phyloP scores from a whole-genome alignment of 1,140 invertebrate species.

The Oedothorax gibbosus region DNA sequence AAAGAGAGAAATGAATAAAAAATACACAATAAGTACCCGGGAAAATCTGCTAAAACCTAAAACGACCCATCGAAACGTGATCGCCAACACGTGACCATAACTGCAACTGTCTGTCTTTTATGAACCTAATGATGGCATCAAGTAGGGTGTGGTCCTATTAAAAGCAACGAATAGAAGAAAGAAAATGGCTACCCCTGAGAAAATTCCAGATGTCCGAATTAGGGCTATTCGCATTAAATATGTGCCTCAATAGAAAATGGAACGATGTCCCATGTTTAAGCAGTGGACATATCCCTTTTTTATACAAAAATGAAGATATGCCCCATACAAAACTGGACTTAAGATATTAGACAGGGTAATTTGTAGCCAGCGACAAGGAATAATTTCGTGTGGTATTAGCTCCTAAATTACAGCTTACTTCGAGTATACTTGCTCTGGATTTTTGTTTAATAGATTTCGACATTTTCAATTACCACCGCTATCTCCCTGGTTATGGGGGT shows the following conservation, averaged over 20 bases:
- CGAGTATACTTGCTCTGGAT: not conserved
- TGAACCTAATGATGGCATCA: constrained; percentile 54
- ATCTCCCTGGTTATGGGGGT: constrained; percentile 15
- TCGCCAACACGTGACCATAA: not conserved
- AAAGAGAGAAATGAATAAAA: not conserved
- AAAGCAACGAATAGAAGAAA: not conserved
- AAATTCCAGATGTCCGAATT: constrained; percentile 33
- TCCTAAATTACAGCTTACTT: constrained; percentile 39
- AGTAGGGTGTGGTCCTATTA: constrained; percentile 53
- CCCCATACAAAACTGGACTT: constrained; percentile 39
- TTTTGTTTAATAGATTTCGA: constrained; percentile 50
- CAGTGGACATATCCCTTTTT: not conserved
- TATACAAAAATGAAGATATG: not conserved
- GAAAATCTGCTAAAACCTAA: constrained; percentile 6
- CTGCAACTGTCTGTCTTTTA: constrained; percentile 28
- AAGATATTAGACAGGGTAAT: constrained; percentile 39
- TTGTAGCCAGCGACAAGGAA: constrained; percentile 33
- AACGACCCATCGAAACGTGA: constrained; percentile 35
- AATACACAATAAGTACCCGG: not conserved
- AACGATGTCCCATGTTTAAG: too few relatives aligned
- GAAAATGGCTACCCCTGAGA: constrained; percentile 31
- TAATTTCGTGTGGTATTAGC: constrained; percentile 30
- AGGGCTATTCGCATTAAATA: constrained; percentile 21
- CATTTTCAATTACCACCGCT: constrained; percentile 40
- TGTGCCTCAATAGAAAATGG: too few relatives aligned